Base-by-base conservation (phyloP, 2,888 invertebrate species). In the Luffia ferchaultella region DNA sequence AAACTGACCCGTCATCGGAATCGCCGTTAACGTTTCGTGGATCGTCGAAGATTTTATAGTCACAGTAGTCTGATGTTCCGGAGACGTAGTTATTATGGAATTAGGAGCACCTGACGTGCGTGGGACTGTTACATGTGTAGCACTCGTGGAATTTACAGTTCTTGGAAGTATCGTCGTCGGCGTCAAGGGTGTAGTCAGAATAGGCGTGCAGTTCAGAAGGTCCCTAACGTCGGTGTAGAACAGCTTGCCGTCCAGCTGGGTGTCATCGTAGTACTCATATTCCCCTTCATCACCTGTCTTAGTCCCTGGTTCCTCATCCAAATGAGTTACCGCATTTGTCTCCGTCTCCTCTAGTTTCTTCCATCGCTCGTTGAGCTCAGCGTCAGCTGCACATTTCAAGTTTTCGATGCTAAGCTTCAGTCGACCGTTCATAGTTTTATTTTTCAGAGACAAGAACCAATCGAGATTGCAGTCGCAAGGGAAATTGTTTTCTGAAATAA, bases 181-280 rank as follows among this genome's bases (percentile, higher is more conserved):
- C 20, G 46, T 49, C 50, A 43, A 30, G 16, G 40, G 45, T 16
- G 49, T 51, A 45, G 52, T 53, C 45, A 52, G 16, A 40, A 40
- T 18, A 40, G 16, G 45, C 20, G 65, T 61, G 50, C 82, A 82
- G 50, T 76, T 74, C 1, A 79, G 60, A 42, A 80, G 54, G 45
- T 68, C 68, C 58, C 77, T 73, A 20, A 82, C 57, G 50, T 83
- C 82, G 40, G 68, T 58, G 48, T 77, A 83, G 55, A 83, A 83
- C 2, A 83, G 57, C 53, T 73, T 77, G n/a, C 82, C 83, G 47
- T 76, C 72, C 0, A 82, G 58, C 56, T 78, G 75, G 1, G 71
- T 62, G 0, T 79, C 79, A 18, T 83, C 83, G 41, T 83, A 83
- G 53, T 79, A 82, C 60, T 83, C 83, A 41, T 76, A 78, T 5